Evolutionary conservation across 2,888 invertebrate species (phyloP), one percentile per base, ranked within the genome.

Genomic region (Agriopis leucophaearia): DNA sequence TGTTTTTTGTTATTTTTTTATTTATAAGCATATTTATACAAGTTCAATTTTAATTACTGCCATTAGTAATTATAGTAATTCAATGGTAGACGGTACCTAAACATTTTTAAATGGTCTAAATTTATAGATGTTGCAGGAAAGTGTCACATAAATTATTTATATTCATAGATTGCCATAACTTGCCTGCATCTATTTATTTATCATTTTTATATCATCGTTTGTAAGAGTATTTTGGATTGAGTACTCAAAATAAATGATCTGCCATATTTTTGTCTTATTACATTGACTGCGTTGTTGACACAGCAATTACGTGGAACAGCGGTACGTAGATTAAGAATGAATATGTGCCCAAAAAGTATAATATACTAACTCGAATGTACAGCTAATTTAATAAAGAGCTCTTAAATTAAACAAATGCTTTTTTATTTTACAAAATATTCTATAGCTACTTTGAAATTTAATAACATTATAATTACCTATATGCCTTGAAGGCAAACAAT

Each of bases 281-380:
- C 90, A 88, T 86, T 90, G 89, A 91, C 89, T 92, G 88, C 83
- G 85, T 88, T 90, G 88, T 88, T 88, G 88, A 89, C 86, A 84
- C 89, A 90, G 88, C 81, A 87, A 86, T 86, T 84, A 85, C 79
- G 85, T 87, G 79, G 86, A 86, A 87, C 85, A 88, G 86, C 84
- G 88, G 88, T 88, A 90, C 84, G 84, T 93, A 91, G 91, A 86
- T 81, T 93, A 92, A 93, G 92, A 87, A 91, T 88, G 86, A 88
- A 89, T 90, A 93, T 93, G 91, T 93, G 92, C 94, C 94, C 92
- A 92, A 92, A 83, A 92, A 90, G 87, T 92, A 93, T 94, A 94
- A 94, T 94, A 94, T 93, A 94, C 94, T 94, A 94, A 94, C 94
- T 94, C 91, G 91, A 94, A 93, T 94, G 94, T 94, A 94, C 94